Base-by-base conservation (phyloP, 2,888 invertebrate species). In the Eristalis intricaria region DNA sequence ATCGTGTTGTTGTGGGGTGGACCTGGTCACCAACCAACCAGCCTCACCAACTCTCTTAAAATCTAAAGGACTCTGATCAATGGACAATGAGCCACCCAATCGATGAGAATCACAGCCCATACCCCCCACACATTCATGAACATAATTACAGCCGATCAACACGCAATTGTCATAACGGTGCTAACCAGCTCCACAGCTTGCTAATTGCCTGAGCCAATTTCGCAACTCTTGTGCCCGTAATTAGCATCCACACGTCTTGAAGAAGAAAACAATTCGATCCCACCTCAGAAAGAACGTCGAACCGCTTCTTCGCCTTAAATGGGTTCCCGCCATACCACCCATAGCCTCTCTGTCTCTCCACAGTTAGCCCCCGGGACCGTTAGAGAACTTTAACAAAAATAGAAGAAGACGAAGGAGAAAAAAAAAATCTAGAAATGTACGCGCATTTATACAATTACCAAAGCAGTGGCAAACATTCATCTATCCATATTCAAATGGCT, bases 401-500 rank as follows among this genome's bases (percentile, higher is more conserved):
- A n/a, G n/a, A 50, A 70, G 58, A 43, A 61, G n/a, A 63, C 13
- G 23, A 40, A 66, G 7, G 2, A 32, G 1, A 29, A 29, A 29
- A 26, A 22, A 29, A 29, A 65, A 38, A 19, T 1, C n/a, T 7
- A 65, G 19, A 22, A 50, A 50, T 43, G 13, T 70, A 79, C 38
- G 79, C 79, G 71, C 75, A 84, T 87, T 83, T 80, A 79, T 43
- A 65, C 68, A 87, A 87, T 84, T 79, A 83, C 83, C 74, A 58
- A 70, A 73, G 61, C 75, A 68, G 73, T 35, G 56, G 58, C 83
- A 83, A 82, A 82, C 86, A 86, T 70, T 73, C 78, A 84, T 84
- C 65, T 64, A 80, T 84, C 84, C 87, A 84, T 80, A 87, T 87
- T 87, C 84, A 84, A 87, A 79, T 76, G 79, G 77, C 78, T 73